Evolutionary conservation across 2,113 vertebrate genomes (phyloP).

Genomic region (Daubentonia madagascariensis): DNA sequence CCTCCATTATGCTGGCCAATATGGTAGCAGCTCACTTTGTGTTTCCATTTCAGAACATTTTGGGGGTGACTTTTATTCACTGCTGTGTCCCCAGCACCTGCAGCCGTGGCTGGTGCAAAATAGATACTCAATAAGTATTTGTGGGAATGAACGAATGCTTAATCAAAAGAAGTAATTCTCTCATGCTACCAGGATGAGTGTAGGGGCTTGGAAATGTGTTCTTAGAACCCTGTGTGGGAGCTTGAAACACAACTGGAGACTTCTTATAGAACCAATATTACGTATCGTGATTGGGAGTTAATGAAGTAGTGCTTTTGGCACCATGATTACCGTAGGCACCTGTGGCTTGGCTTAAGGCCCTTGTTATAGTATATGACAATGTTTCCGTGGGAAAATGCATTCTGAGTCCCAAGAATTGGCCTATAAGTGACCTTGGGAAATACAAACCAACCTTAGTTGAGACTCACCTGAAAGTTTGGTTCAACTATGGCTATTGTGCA

Average conservation of each 20-base stretch:
- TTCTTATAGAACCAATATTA: not conserved
- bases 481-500: not conserved
- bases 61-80: not conserved
- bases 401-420: not conserved
- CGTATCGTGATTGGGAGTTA: not conserved
- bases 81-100: not conserved
- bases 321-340: not conserved
- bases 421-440: not conserved
- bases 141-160: not conserved
- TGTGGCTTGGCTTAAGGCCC: not conserved
- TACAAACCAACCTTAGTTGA: not conserved
- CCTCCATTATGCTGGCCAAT: not conserved
- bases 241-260: not conserved
- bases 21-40: not conserved
- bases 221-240: not conserved
- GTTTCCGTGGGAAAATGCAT: not conserved
- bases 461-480: slow-evolving; percentile 7
- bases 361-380: not conserved
- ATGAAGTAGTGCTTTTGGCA: not conserved
- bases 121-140: not conserved
- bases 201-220: not conserved
- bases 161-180: not conserved
- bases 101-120: not conserved
- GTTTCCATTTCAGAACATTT: not conserved
- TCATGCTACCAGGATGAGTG: not conserved